phyloP scores from a whole-genome alignment of 2,888 invertebrate species.

The Mellilla xanthometata region DNA sequence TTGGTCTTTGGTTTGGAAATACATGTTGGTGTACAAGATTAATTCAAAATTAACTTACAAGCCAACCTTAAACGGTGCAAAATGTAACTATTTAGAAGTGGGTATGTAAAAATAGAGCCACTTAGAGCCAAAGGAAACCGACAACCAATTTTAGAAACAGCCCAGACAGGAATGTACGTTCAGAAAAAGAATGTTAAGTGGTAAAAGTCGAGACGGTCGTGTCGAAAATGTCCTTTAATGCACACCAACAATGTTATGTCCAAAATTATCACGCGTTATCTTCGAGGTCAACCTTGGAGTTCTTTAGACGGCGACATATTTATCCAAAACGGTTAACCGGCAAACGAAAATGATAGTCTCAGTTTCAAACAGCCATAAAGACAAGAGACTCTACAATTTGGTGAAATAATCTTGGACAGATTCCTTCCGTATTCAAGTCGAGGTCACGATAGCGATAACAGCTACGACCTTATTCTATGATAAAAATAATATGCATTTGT shows the following conservation, averaged over 20 bases:
- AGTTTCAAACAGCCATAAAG: slow-evolving; percentile 24
- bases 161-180: slow-evolving; percentile 16
- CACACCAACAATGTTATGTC: slow-evolving; percentile 52
- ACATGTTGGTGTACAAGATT: too few relatives aligned
- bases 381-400: slow-evolving; percentile 49
- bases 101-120: slow-evolving; percentile 1
- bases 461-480: slow-evolving; percentile 53
- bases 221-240: slow-evolving; percentile 52
- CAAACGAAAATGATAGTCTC: slow-evolving; percentile 45
- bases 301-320: slow-evolving; percentile 66
- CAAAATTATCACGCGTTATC: slow-evolving; percentile 76
- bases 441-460: slow-evolving; percentile 68
- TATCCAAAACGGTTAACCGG: slow-evolving; percentile 52
- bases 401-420: slow-evolving; percentile 51
- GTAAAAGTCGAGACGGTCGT: slow-evolving; percentile 24
- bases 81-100: too few relatives aligned
- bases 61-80: too few relatives aligned
- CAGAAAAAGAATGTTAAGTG: slow-evolving; percentile 21
- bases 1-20: too few relatives aligned
- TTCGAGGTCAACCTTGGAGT: slow-evolving; percentile 76
- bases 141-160: slow-evolving; percentile 16
- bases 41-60: too few relatives aligned
- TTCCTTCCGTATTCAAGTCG: slow-evolving; percentile 66
- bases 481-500: slow-evolving; percentile 62
- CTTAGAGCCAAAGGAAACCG: slow-evolving; percentile 16